A percentile compares a stretch with the other conserved stretches of the same genome.
These are phyloP conservation scores for Hesperophylax magnus DNA, from an alignment of 1,140 invertebrate genomes.

Conservation along the genomic window DNA sequence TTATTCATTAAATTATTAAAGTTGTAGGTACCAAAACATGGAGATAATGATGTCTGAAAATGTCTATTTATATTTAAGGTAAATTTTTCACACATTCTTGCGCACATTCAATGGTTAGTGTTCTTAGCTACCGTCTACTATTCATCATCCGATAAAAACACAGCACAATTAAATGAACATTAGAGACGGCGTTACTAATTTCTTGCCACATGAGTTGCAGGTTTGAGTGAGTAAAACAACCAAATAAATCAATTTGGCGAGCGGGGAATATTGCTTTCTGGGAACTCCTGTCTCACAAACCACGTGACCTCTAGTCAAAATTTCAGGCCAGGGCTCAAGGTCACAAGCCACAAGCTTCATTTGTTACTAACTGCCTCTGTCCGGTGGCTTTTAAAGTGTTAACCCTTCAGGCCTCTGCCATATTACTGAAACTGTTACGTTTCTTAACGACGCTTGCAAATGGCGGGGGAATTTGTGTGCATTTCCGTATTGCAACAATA, in stretches of 20 bases:
- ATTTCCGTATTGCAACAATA: too few species aligned
- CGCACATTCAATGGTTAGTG: not conserved
- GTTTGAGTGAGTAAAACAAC: not conserved
- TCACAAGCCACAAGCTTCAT: conserved; percentile 14
- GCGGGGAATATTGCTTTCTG: conserved; percentile 19
- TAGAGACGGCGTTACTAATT: conserved; percentile 2
- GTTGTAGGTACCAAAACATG: conserved; percentile 30
- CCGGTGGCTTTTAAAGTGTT: too few species aligned
- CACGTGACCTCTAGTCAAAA: conserved; percentile 17
- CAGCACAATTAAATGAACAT: conserved; percentile 13
- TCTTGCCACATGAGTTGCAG: not conserved
- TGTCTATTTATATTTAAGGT: conserved; percentile 32
- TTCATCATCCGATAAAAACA: not conserved
- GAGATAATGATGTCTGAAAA: conserved; percentile 35
- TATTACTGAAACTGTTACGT: too few species aligned
- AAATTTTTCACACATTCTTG: not conserved
- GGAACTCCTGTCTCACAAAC: not conserved
- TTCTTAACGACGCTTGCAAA: too few species aligned
- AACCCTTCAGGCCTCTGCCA: too few species aligned
- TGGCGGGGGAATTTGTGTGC: too few species aligned
- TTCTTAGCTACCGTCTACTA: not conserved
- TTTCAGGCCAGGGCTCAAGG: conserved; percentile 1
- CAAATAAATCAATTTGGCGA: conserved; percentile 30
- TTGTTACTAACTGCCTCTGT: not conserved
- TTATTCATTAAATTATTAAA: conserved; percentile 1